A percentile compares a stretch with the other conserved stretches of the same genome.
These are phyloP conservation scores for Pterophyllum scalare DNA, from an alignment of 2,113 vertebrate genomes.

Conservation along the genomic window DNA sequence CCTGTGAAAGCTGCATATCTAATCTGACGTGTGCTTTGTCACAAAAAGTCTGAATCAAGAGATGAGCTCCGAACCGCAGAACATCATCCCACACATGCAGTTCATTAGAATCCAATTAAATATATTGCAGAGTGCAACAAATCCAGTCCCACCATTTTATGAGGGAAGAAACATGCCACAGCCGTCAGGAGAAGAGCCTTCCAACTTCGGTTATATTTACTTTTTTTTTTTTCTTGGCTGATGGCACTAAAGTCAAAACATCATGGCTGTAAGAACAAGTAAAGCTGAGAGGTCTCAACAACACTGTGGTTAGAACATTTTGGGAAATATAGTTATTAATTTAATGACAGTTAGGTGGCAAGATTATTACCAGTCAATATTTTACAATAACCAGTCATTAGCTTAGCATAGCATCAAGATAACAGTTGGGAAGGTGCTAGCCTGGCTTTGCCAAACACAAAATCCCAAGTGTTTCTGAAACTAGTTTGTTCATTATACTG, in stretches of 20 bases:
- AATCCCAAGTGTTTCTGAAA: too few species aligned
- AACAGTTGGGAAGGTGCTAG: too few species aligned
- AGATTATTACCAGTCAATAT: too few species aligned
- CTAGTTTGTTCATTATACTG: not conserved
- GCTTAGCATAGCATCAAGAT: too few species aligned
- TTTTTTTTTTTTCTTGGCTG: not conserved
- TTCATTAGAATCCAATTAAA: constrained; percentile 70
- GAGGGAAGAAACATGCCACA: constrained; percentile 8
- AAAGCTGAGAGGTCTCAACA: not conserved
- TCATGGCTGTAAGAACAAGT: not conserved
- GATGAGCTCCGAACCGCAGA: constrained; percentile 12
- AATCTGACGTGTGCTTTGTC: constrained; percentile 48
- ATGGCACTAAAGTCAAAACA: not conserved
- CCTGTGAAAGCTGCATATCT: constrained; percentile 46
- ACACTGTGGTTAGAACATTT: too few species aligned
- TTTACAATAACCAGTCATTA: too few species aligned
- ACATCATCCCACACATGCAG: constrained; percentile 59
- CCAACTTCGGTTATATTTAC: not conserved
- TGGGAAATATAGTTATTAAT: too few species aligned
- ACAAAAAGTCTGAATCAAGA: constrained; percentile 49
- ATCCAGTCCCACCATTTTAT: constrained; percentile 40
- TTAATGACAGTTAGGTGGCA: too few species aligned
- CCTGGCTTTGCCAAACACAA: too few species aligned
- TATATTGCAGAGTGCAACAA: constrained; percentile 37
- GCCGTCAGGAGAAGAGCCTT: constrained; percentile 29